Conservation (phyloP, 1,140 invertebrate species). For the Hyphantria cunea region DNA sequence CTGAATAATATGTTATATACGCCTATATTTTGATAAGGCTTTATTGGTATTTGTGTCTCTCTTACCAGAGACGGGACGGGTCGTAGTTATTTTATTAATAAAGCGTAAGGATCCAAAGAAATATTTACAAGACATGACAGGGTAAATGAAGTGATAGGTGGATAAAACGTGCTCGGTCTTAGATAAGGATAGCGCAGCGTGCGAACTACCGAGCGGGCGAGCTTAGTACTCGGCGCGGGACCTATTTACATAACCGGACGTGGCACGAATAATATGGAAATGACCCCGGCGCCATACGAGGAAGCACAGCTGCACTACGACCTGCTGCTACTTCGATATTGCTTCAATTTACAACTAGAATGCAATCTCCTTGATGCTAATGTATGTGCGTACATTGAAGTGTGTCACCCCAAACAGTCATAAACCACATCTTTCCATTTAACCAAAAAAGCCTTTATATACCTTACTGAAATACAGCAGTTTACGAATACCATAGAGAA, state of each 20-base stretch:
- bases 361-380: constrained; percentile 46
- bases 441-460: background rate
- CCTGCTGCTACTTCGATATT: constrained; percentile 46
- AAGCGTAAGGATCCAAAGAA: constrained; percentile 6
- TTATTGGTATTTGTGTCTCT: constrained; percentile 6
- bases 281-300: constrained; percentile 47
- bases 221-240: constrained; percentile 39
- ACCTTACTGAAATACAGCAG: constrained; percentile 14
- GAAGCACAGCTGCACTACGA: constrained; percentile 28
- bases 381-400: constrained; percentile 32
- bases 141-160: constrained; percentile 37
- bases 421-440: constrained; percentile 10
- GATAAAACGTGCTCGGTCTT: constrained; percentile 27
- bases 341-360: constrained; percentile 55
- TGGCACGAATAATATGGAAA: constrained; percentile 77
- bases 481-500: background rate
- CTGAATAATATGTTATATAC: constrained; percentile 6
- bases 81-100: constrained; percentile 15
- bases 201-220: constrained; percentile 23
- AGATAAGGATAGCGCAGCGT: constrained; percentile 28
- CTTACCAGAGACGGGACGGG: background rate
- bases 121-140: constrained; percentile 24
- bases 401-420: constrained; percentile 3
- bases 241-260: constrained; percentile 73
- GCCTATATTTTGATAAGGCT: constrained; percentile 7